These are phyloP conservation scores for Heterochromis multidens DNA, from an alignment of 2,113 vertebrate species.

Conservation along the genomic window DNA sequence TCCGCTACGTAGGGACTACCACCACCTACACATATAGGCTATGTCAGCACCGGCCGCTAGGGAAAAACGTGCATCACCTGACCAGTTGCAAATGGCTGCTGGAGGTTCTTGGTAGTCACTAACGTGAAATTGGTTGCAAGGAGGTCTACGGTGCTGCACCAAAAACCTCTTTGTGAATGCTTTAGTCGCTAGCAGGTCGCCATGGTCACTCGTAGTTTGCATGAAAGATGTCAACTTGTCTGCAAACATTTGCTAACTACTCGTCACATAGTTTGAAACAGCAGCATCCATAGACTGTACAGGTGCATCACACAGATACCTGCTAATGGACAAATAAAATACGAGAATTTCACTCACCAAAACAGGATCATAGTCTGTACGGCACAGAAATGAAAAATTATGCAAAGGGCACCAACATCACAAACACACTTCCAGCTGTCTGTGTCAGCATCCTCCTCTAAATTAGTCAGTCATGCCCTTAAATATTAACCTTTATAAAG, in stretches of 20 bases:
- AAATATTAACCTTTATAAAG: neutral
- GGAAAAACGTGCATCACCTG: neutral
- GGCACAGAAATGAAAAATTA: neutral
- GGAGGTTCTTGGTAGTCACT: neutral
- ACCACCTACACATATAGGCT: no score
- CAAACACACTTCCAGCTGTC: fast-evolving
- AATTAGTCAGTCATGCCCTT: neutral
- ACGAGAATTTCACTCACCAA: neutral
- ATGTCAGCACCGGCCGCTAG: neutral
- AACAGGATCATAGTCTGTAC: neutral
- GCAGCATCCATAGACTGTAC: fast-evolving
- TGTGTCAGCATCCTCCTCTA: neutral
- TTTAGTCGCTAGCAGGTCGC: neutral
- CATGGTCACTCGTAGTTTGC: fast-evolving
- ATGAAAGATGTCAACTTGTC: neutral
- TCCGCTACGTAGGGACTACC: no score
- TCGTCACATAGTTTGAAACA: no score
- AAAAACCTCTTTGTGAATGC: neutral
- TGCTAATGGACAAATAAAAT: neutral
- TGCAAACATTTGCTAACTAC: no score
- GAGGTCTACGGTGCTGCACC: neutral
- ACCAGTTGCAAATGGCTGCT: neutral
- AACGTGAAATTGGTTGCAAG: neutral
- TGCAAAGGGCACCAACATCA: neutral
- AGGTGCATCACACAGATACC: neutral